Base-by-base conservation (phyloP, 1,140 invertebrate species). In the Orchesella cincta region DNA sequence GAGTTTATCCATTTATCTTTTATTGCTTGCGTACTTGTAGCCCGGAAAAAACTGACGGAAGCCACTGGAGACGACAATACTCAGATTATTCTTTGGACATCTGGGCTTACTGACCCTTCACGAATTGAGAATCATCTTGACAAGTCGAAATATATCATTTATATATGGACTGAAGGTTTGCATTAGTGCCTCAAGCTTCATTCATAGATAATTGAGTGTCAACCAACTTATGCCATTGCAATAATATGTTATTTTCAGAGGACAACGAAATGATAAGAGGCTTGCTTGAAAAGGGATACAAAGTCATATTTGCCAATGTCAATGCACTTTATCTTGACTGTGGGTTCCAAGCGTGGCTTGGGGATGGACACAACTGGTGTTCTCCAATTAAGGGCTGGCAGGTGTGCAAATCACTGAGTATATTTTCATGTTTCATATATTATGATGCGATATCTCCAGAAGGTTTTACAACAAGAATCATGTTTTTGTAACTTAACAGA, bases 1-100 rank as follows among this genome's bases (percentile, higher is more conserved):
- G n/a, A 8, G 8, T 46, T 46, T 64, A 64, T 12, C 57, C 23
- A 64, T 26, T 23, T 64, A 26, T 26, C 12, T 64, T 64, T 64
- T 64, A 23, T n/a, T n/a, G n/a, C n/a, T n/a, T n/a, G n/a, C n/a
- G n/a, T n/a, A n/a, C n/a, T 29, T n/a, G 20, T 23, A 12, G 71
- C 23, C 26, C 36, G 14, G 23, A 5, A 73, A n/a, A 73, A 73
- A 46, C 36, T 73, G 16, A 3, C 46, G 1, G 39, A 3, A 8
- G 76, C 64, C 77, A 20, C 87, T 74, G 80, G 87, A 57, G 88
- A 87, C 0, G 89, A 88, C 79, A 84, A 88, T 31, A 85, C 91
- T 20, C 89, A 89, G 0, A 87, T 90, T 1, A 88, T 94, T 46
- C 81, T 94, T 20, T 95, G 93, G 93, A 94, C 93, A 0, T 94